Conservation (phyloP, 2,888 invertebrate species). For the Agrilus mali region DNA sequence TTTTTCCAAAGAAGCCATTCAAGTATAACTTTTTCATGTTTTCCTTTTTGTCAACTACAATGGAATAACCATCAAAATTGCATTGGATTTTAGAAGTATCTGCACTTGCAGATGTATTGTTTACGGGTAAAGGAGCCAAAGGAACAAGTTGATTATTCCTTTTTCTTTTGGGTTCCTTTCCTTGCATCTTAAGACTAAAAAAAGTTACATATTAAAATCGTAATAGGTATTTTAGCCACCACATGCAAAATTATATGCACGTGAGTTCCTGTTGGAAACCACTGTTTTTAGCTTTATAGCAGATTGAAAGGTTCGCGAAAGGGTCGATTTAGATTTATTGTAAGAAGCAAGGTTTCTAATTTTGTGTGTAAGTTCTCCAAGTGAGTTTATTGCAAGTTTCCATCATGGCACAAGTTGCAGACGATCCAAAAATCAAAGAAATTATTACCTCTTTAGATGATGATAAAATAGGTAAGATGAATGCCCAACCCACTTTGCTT, state of each 20-base stretch:
- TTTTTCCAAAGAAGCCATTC: conserved; percentile 70
- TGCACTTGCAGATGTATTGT: conserved; percentile 33
- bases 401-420: conserved; percentile 11
- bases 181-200: conserved; percentile 34
- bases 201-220: too few relatives aligned
- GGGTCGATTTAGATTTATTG: too few relatives aligned
- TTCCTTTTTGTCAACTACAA: conserved; percentile 45
- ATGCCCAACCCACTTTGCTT: conserved; percentile 10
- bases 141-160: conserved; percentile 31
- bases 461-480: conserved; percentile 69
- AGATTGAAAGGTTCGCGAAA: too few relatives aligned
- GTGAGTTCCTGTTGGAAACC: too few relatives aligned
- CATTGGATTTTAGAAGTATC: conserved; percentile 44
- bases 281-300: too few relatives aligned
- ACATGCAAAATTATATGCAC: too few relatives aligned
- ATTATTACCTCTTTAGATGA: conserved; percentile 66
- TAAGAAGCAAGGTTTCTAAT: too few relatives aligned
- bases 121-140: conserved; percentile 31
- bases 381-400: conserved; percentile 10
- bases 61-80: conserved; percentile 53
- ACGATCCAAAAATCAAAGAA: conserved; percentile 48
- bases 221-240: too few relatives aligned
- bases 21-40: conserved; percentile 50
- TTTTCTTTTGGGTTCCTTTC: conserved; percentile 38
- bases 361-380: too few relatives aligned